Evolutionary conservation across 2,888 invertebrate species (phyloP).

Genomic region (Philhelius pedissequus): DNA sequence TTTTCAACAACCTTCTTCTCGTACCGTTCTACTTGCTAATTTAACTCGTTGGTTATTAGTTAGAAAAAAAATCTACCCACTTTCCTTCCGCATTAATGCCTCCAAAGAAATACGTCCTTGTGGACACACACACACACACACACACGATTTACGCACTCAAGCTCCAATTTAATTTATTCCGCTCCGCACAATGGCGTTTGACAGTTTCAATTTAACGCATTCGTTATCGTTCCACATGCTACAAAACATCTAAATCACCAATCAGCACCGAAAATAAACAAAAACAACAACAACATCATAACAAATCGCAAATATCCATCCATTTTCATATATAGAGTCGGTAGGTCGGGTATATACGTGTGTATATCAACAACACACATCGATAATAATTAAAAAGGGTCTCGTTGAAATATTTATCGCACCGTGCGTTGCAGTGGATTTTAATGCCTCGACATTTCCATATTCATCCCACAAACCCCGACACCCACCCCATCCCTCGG

Average conservation of each 20-base stretch:
- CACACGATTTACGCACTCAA: constrained; percentile 28
- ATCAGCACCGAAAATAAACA: constrained; percentile 31
- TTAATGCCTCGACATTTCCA: constrained; percentile 19
- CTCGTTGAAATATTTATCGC: constrained; percentile 65
- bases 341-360: no score
- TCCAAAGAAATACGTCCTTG: neutral
- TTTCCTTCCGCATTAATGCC: neutral
- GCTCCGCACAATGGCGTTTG: constrained; percentile 31
- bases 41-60: neutral
- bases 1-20: neutral
- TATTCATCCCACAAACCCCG: constrained; percentile 15
- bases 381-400: constrained; percentile 65
- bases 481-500: no score
- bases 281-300: neutral
- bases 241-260: constrained; percentile 5
- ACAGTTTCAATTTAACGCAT: constrained; percentile 63
- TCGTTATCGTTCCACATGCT: neutral
- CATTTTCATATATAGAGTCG: neutral
- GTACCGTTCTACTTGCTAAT: neutral
- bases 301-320: constrained; percentile 49
- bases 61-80: neutral
- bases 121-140: neutral
- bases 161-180: constrained; percentile 34
- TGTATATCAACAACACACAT: constrained; percentile 25
- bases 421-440: constrained; percentile 14